phyloP scores from a whole-genome alignment of 2,797 vertebrate species.

The Notolabrus celidotus region DNA sequence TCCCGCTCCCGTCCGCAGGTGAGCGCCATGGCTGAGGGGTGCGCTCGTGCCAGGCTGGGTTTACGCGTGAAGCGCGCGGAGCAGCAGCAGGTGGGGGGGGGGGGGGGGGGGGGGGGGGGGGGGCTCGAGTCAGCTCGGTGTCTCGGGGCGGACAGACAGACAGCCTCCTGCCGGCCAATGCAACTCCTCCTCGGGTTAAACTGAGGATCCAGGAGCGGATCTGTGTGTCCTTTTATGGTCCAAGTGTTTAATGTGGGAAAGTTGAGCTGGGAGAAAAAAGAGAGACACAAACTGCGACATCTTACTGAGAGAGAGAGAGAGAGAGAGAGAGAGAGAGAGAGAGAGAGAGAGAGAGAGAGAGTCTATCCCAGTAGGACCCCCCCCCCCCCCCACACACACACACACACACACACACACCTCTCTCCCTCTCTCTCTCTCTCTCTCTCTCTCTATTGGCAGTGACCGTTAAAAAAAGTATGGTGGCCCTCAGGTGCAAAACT shows the following conservation, averaged over 20 bases:
- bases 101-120: too few relatives aligned
- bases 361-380: too few relatives aligned
- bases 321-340: too few relatives aligned
- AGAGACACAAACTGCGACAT: constrained; percentile 9
- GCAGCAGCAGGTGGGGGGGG: constrained; percentile 46
- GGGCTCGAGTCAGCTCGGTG: constrained; percentile 3
- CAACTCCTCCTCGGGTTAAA: constrained; percentile 45
- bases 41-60: constrained; percentile 12
- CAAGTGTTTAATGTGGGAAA: constrained; percentile 70
- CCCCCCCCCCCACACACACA: too few relatives aligned
- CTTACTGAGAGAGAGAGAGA: neutral
- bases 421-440: neutral
- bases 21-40: neutral
- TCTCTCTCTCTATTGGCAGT: neutral
- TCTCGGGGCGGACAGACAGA: neutral
- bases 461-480: neutral
- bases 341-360: too few relatives aligned
- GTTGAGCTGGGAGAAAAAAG: constrained; percentile 46
- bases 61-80: constrained; percentile 10
- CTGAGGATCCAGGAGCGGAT: constrained; percentile 20
- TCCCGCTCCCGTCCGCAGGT: rapidly evolving
- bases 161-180: constrained; percentile 19
- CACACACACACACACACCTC: too few relatives aligned
- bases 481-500: neutral
- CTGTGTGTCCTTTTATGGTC: constrained; percentile 69